Percentiles rank a stretch among this genome's conserved stretches.
These are phyloP conservation scores for Cottoperca gobio DNA, from an alignment of 2,797 vertebrate genomes.

Conservation along the genomic window DNA sequence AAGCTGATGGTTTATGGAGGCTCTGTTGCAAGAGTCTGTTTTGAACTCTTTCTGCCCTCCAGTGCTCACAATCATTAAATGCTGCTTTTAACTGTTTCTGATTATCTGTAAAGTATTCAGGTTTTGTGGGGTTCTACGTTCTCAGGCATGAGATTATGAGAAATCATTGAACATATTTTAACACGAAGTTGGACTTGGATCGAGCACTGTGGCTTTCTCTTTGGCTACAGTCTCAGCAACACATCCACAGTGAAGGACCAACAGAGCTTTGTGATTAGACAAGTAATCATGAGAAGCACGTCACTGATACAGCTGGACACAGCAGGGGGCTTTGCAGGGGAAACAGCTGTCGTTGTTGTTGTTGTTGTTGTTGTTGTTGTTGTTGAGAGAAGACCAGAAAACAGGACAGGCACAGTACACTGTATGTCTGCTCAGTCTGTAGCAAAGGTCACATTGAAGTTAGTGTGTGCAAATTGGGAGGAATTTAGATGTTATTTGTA, in stretches of 20 bases:
- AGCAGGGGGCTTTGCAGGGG: background rate
- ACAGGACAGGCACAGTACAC: background rate
- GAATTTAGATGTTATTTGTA: background rate
- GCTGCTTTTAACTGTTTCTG: background rate
- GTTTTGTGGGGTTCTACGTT: background rate
- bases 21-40: background rate
- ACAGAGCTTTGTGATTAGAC: background rate
- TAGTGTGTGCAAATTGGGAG: slow-evolving; percentile 18
- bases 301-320: background rate
- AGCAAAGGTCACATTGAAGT: slow-evolving; percentile 26
- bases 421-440: slow-evolving; percentile 1
- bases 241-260: background rate
- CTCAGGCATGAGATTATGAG: background rate
- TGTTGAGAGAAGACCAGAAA: background rate
- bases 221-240: slow-evolving; percentile 13
- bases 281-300: background rate
- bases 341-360: background rate
- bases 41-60: background rate
- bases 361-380: background rate
- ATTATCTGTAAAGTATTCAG: background rate
- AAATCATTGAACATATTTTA: background rate
- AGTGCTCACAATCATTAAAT: background rate
- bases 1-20: background rate
- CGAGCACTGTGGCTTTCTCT: slow-evolving; percentile 8
- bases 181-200: slow-evolving; percentile 6